phyloP scores from a whole-genome alignment of 2,888 invertebrate genomes.

The Diadromus collaris region DNA sequence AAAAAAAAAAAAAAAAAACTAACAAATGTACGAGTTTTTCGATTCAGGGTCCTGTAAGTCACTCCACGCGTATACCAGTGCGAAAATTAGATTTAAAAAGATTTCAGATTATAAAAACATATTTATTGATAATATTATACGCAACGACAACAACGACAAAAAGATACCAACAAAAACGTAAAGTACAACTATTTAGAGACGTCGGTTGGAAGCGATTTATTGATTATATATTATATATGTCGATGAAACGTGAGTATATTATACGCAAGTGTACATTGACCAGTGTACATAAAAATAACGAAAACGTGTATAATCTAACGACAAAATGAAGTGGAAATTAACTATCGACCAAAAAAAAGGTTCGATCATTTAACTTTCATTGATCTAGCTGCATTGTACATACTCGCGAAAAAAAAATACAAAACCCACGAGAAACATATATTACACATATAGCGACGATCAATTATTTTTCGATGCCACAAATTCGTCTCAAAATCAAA shows the following conservation, averaged over 20 bases:
- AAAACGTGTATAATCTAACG: conserved; percentile 36
- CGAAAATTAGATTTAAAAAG: conserved; percentile 48
- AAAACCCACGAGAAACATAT: conserved; percentile 20
- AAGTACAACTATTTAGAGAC: conserved; percentile 56
- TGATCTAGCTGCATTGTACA: conserved; percentile 49
- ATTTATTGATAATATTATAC: conserved; percentile 47
- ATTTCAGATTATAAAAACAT: conserved; percentile 46
- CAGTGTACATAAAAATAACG: conserved; percentile 53
- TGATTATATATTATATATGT: conserved; percentile 43
- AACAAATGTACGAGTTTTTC: conserved; percentile 49
- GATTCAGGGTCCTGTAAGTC: conserved; percentile 62
- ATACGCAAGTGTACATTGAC: conserved; percentile 52
- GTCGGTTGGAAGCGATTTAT: conserved; percentile 29
- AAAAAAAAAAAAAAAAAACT: conserved; percentile 20
- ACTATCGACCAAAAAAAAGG: conserved; percentile 25
- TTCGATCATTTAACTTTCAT: conserved; percentile 32
- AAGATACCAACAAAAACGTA: conserved; percentile 31
- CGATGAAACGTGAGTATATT: conserved; percentile 47
- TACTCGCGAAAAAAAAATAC: conserved; percentile 21
- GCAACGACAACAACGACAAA: conserved; percentile 42
- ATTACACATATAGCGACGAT: conserved; percentile 29
- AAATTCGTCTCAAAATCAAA: conserved; percentile 29
- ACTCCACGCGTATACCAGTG: conserved; percentile 45
- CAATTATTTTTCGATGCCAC: conserved; percentile 49
- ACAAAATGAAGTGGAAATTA: conserved; percentile 29